Evolutionary conservation across 2,888 invertebrate genomes (phyloP).

Genomic region (Calliphora vomitoria): DNA sequence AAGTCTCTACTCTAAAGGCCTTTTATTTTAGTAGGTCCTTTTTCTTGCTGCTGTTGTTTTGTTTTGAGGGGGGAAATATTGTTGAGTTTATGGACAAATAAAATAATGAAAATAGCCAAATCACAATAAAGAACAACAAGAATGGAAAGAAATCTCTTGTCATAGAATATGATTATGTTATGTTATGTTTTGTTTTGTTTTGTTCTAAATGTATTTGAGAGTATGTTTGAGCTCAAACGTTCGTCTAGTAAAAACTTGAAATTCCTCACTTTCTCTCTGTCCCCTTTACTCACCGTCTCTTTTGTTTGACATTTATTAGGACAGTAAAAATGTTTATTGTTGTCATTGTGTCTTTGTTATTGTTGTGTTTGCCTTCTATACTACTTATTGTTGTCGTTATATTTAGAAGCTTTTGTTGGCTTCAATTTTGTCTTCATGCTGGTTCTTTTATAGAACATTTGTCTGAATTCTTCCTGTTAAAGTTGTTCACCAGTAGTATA

Average conservation of each 20-base stretch:
- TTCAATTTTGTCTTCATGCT: conserved; percentile 48
- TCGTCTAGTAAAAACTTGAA: conserved; percentile 72
- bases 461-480: conserved; percentile 45
- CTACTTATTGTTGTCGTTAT: conserved; percentile 43
- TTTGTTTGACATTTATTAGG: conserved; percentile 83
- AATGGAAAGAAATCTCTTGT: conserved; percentile 27
- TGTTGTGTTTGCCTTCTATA: conserved; percentile 26
- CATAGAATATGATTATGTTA: conserved; percentile 41
- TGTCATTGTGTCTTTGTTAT: conserved; percentile 59
- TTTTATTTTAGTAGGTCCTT: conserved; percentile 39
- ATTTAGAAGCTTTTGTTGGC: conserved; percentile 42
- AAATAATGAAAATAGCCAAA: conserved; percentile 84
- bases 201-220: not conserved
- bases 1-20: conserved; percentile 45
- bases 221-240: not conserved
- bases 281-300: conserved; percentile 54
- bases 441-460: conserved; percentile 34
- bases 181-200: conserved; percentile 39
- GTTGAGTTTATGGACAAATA: conserved; percentile 83
- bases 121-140: conserved; percentile 75
- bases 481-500: conserved; percentile 73
- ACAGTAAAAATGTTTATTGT: conserved; percentile 82
- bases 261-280: conserved; percentile 1
- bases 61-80: conserved; percentile 75
- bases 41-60: not conserved